Conservation (phyloP, 2,797 vertebrate species). For the Luscinia megarhynchos region DNA sequence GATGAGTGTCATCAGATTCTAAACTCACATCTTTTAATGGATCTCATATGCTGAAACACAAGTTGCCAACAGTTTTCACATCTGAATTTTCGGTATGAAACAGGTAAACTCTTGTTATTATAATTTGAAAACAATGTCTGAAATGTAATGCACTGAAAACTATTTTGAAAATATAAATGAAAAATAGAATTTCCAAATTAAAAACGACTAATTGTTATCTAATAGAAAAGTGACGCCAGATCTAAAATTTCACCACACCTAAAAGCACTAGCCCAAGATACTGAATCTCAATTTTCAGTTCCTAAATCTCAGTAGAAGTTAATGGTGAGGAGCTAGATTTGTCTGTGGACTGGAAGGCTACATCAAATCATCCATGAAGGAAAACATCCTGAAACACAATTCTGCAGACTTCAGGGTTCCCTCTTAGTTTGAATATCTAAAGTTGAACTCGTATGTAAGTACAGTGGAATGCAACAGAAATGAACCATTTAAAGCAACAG, state of each 20-base stretch:
- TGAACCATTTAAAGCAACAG: background rate
- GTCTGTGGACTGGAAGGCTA: background rate
- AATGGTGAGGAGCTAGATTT: background rate
- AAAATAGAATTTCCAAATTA: background rate
- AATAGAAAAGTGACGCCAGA: background rate
- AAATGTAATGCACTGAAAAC: background rate
- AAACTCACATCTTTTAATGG: background rate
- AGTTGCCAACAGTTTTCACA: background rate
- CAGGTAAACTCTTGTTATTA: background rate
- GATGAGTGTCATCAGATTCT: background rate
- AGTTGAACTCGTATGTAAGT: background rate
- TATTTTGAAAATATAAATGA: background rate
- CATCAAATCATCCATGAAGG: background rate
- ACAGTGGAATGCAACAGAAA: conserved; percentile 27
- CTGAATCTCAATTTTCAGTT: background rate
- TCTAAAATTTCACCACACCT: background rate
- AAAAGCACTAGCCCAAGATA: background rate
- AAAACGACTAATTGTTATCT: background rate
- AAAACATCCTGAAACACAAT: background rate
- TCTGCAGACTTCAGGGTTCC: background rate
- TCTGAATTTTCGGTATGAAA: background rate
- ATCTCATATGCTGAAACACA: background rate
- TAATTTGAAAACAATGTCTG: background rate
- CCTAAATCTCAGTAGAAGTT: background rate
- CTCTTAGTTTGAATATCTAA: background rate